Conservation (phyloP, 2,888 invertebrate genomes). For the Listrodromus nycthemerus region DNA sequence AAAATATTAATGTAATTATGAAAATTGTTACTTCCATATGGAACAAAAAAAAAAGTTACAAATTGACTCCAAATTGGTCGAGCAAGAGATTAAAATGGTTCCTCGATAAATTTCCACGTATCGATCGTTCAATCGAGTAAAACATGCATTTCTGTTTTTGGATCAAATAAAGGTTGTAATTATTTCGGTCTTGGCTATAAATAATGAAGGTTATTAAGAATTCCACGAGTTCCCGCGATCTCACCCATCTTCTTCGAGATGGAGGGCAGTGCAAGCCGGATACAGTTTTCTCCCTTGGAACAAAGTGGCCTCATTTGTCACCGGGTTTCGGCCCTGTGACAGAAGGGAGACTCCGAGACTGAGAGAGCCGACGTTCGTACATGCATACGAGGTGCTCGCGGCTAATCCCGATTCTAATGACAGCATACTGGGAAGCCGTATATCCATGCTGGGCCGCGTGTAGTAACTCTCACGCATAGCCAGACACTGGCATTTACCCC, state of each 20-base stretch:
- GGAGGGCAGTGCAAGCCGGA: background rate
- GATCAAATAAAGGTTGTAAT: background rate
- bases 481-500: slow-evolving; percentile 59
- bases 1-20: background rate
- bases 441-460: slow-evolving; percentile 71
- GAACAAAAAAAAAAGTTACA: background rate
- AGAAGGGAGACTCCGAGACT: slow-evolving; percentile 19
- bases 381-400: slow-evolving; percentile 65
- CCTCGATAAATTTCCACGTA: background rate
- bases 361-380: slow-evolving; percentile 28
- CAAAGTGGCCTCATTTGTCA: slow-evolving; percentile 40
- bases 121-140: no score
- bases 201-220: background rate
- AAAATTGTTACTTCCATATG: background rate
- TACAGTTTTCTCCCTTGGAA: background rate
- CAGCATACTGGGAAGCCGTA: slow-evolving; percentile 82
- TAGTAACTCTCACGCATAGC: slow-evolving; percentile 70
- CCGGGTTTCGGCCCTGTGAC: slow-evolving; percentile 11
- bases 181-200: background rate
- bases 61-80: background rate
- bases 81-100: background rate
- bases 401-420: slow-evolving; percentile 82
- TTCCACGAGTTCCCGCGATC: background rate
- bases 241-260: background rate
- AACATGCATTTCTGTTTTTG: background rate